Evolutionary conservation across 35 echinoderm and acorn worm species (phyloP).

Genomic region (Lytechinus variegatus): DNA sequence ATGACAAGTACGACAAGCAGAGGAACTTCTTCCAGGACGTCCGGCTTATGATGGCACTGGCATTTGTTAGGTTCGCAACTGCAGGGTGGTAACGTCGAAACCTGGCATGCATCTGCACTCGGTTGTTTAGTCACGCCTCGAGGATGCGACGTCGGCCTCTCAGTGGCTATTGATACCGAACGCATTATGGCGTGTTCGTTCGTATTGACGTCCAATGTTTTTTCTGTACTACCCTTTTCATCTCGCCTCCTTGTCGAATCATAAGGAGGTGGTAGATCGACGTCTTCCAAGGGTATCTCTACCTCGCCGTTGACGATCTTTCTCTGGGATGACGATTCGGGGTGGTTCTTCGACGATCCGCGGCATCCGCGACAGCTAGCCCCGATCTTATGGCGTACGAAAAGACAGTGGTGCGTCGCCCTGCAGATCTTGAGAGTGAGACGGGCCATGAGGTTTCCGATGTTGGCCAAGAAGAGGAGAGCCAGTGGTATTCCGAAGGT

Average conservation of each 20-base stretch:
- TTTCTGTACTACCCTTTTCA: background rate
- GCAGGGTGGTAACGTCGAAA: background rate
- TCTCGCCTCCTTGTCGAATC: background rate
- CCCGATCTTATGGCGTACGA: background rate
- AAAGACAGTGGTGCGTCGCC: background rate
- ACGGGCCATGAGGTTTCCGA: slow-evolving; percentile 72
- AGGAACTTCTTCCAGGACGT: slow-evolving; percentile 74
- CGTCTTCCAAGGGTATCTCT: background rate
- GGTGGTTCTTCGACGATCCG: background rate
- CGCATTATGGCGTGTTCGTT: background rate
- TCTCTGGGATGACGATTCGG: background rate
- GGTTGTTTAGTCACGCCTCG: slow-evolving; percentile 1
- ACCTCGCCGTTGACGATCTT: background rate
- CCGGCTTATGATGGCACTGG: slow-evolving; percentile 36
- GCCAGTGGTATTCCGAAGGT: slow-evolving; percentile 80
- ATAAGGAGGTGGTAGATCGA: background rate
- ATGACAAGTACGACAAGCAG: slow-evolving; percentile 67
- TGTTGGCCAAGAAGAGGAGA: slow-evolving; percentile 70
- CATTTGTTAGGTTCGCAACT: background rate
- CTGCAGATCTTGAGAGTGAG: slow-evolving; percentile 62
- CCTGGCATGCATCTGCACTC: background rate
- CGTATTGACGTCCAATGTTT: background rate
- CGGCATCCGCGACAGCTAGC: background rate
- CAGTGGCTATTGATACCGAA: slow-evolving; percentile 40
- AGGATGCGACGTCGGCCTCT: background rate